Conservation (phyloP, 2,888 invertebrate genomes). For the Andrena chrysosceles region DNA sequence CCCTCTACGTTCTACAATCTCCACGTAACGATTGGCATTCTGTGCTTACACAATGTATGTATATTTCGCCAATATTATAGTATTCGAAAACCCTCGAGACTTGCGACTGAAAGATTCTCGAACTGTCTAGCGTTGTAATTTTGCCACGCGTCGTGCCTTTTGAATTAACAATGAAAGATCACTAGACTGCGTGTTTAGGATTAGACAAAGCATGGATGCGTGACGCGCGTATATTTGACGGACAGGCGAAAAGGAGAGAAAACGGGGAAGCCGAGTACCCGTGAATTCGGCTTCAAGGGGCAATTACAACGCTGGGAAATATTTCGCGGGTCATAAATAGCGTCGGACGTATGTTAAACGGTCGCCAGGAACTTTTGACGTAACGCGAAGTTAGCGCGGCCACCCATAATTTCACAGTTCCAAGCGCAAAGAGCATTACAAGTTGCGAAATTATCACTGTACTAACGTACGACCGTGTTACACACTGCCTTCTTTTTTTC, state of each 20-base stretch:
- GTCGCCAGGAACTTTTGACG: conserved; percentile 68
- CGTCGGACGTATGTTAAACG: conserved; percentile 68
- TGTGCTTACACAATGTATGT: no score
- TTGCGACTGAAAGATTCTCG: no score
- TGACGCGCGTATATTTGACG: conserved; percentile 15
- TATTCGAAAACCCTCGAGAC: no score
- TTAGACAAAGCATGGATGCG: conserved; percentile 17
- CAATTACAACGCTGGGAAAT: conserved; percentile 69
- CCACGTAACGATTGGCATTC: no score
- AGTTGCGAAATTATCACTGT: conserved; percentile 65
- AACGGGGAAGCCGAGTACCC: conserved; percentile 27
- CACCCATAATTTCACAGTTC: conserved; percentile 62
- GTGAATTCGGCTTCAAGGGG: conserved; percentile 62
- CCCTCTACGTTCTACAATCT: no score
- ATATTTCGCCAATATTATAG: no score
- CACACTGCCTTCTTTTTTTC: conserved; percentile 10
- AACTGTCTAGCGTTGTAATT: no score
- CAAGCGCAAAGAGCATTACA: conserved; percentile 65
- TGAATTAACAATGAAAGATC: background rate
- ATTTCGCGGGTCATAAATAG: conserved; percentile 69
- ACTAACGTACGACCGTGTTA: conserved; percentile 37
- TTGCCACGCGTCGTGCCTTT: background rate
- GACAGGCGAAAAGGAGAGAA: conserved; percentile 3
- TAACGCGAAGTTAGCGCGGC: conserved; percentile 64
- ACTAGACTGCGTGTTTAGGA: background rate